Percentiles rank a stretch among this genome's conserved stretches.
Conservation (phyloP, 2,888 invertebrate species). For the Acrobasis consociella region DNA sequence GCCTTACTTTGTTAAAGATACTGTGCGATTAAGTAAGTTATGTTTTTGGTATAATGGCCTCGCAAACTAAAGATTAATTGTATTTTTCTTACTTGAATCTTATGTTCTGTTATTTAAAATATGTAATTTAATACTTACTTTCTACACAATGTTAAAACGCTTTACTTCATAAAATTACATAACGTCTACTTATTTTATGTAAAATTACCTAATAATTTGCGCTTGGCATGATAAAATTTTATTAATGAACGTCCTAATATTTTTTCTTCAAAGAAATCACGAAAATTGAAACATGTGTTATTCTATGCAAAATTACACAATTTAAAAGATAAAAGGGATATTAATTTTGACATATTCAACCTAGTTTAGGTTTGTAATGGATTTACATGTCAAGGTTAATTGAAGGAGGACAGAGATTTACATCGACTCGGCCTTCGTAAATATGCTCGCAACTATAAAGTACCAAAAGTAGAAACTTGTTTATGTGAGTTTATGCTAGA, state of each 20-base stretch:
- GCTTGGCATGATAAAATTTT: too few relatives aligned
- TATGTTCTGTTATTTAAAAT: too few relatives aligned
- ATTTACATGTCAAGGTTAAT: neutral
- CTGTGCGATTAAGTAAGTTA: neutral
- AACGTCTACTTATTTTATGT: too few relatives aligned
- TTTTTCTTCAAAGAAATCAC: too few relatives aligned
- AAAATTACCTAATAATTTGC: too few relatives aligned
- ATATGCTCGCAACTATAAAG: neutral
- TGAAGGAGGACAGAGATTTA: neutral
- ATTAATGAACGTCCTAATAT: too few relatives aligned
- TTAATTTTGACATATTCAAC: neutral
- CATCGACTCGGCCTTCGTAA: neutral
- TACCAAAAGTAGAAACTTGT: neutral
- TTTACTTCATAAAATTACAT: too few relatives aligned
- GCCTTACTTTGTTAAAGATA: neutral
- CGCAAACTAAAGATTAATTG: too few relatives aligned
- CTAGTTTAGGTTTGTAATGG: slow-evolving; percentile 1
- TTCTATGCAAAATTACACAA: neutral
- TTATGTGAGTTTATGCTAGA: too few relatives aligned
- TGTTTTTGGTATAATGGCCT: neutral
- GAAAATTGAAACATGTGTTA: neutral
- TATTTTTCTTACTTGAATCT: too few relatives aligned
- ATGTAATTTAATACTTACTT: too few relatives aligned
- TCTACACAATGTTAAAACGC: too few relatives aligned
- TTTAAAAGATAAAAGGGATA: neutral